Percentiles rank a stretch among this genome's conserved stretches.
Evolutionary conservation across 2,888 invertebrate species (phyloP).

Genomic region (Argyresthia albistria): DNA sequence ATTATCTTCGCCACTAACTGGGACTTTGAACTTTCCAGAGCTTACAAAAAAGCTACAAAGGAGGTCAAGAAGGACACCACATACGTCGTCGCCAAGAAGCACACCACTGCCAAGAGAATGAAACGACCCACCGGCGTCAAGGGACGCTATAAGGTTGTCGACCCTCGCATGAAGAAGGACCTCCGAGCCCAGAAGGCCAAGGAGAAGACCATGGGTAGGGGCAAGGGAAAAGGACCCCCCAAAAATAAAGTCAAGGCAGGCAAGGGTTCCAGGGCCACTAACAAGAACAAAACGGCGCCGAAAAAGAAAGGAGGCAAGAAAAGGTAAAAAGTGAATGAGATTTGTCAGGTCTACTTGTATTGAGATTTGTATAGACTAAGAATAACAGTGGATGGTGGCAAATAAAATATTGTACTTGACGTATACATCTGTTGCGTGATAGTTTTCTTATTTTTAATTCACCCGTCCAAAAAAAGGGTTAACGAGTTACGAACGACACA

Average conservation of each 20-base stretch:
- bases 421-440: no score
- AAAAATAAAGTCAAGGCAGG: neutral
- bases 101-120: constrained; percentile 81
- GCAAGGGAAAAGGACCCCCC: constrained; percentile 16
- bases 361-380: no score
- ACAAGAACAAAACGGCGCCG: constrained; percentile 13
- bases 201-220: constrained; percentile 70
- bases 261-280: constrained; percentile 5
- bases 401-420: no score
- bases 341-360: no score
- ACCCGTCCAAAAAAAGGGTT: no score
- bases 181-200: constrained; percentile 77
- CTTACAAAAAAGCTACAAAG: constrained; percentile 92
- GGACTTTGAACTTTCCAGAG: constrained; percentile 53
- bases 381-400: no score
- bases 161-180: constrained; percentile 97
- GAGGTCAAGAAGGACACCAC: constrained; percentile 91
- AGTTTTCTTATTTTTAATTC: no score
- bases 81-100: constrained; percentile 95
- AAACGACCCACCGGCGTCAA: constrained; percentile 89
- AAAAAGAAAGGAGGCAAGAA: constrained; percentile 43
- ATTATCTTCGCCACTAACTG: neutral
- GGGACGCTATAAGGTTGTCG: constrained; percentile 95
- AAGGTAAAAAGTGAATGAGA: constrained; percentile 12
- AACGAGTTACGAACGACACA: no score